Evolutionary conservation across 2,113 vertebrate species (phyloP), one percentile per base, ranked within the genome.

Genomic region (Heliornis fulica): DNA sequence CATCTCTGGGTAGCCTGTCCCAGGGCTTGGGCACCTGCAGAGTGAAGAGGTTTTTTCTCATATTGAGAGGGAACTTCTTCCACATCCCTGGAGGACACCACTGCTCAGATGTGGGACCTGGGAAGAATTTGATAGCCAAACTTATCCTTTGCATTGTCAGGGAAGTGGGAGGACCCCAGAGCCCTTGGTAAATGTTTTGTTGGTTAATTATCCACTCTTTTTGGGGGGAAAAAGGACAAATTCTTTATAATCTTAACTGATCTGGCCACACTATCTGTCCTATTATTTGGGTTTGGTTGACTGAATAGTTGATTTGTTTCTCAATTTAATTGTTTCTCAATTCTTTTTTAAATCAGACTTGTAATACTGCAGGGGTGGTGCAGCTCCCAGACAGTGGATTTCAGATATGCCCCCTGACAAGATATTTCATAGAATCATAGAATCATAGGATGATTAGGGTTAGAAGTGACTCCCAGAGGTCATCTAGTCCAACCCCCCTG

Each of bases 381-480:
- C 40, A 46, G 26, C 10, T 0, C 29, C 16, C 45, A 61, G 40
- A 25, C 4, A 66, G 36, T 15, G 45, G 75, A 53, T 81, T 81
- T 21, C 63, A 51, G 78, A 16, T 34, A 3, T 7, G 1, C 0
- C 2, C 22, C 28, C 5, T 10, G 7, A 2, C 6, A 9, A 31
- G 5, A 3, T 0, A 5, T 11, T 56, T 46, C 40, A n/a, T n/a
- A n/a, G n/a, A n/a, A n/a, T n/a, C n/a, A n/a, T n/a, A n/a, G n/a
- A n/a, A n/a, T n/a, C n/a, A n/a, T n/a, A n/a, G n/a, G n/a, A n/a
- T n/a, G n/a, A n/a, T n/a, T n/a, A n/a, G n/a, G n/a, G n/a, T n/a
- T n/a, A n/a, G n/a, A n/a, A n/a, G n/a, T n/a, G n/a, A n/a, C n/a
- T n/a, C n/a, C n/a, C n/a, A n/a, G n/a, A n/a, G n/a, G n/a, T n/a